Percentiles rank a stretch among this genome's conserved stretches.
Conservation (phyloP, 2,888 invertebrate genomes). For the Nemurella pictetii region DNA sequence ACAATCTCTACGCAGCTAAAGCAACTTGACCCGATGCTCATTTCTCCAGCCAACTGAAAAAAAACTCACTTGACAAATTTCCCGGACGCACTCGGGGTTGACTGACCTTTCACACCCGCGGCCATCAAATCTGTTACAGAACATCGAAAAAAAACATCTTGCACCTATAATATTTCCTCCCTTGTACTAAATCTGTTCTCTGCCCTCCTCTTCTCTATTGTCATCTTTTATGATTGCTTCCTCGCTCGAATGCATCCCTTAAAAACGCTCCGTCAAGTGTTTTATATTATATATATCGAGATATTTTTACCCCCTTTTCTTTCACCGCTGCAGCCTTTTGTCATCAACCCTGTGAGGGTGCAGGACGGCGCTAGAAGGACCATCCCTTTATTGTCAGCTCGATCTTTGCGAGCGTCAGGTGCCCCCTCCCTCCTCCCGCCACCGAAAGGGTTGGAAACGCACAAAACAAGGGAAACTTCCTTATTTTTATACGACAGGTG, state of each 20-base stretch:
- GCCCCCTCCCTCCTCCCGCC: neutral
- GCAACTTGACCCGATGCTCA: neutral
- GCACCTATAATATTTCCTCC: slow-evolving; percentile 23
- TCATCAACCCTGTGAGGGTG: neutral
- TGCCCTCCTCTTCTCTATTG: slow-evolving; percentile 5
- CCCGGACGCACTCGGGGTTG: neutral
- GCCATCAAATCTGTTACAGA: neutral
- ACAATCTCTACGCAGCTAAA: neutral
- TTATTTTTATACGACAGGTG: slow-evolving; percentile 31
- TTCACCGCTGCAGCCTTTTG: slow-evolving; percentile 1
- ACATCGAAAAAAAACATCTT: slow-evolving; percentile 6
- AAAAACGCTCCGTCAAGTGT: slow-evolving; percentile 22
- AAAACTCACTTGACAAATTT: neutral
- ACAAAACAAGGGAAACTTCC: slow-evolving; percentile 21
- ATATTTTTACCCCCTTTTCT: slow-evolving; percentile 25
- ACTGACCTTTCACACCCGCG: neutral
- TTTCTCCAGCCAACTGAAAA: neutral
- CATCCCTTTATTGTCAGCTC: neutral
- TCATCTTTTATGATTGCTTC: slow-evolving; percentile 27
- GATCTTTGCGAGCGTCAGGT: neutral
- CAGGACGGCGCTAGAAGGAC: neutral
- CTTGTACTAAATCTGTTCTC: neutral
- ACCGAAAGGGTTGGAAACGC: neutral
- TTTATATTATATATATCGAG: slow-evolving; percentile 8
- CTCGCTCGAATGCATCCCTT: neutral